Evolutionary conservation across 2,113 vertebrate genomes (phyloP), one percentile per base, ranked within the genome.

Genomic region (Octodon degus): DNA sequence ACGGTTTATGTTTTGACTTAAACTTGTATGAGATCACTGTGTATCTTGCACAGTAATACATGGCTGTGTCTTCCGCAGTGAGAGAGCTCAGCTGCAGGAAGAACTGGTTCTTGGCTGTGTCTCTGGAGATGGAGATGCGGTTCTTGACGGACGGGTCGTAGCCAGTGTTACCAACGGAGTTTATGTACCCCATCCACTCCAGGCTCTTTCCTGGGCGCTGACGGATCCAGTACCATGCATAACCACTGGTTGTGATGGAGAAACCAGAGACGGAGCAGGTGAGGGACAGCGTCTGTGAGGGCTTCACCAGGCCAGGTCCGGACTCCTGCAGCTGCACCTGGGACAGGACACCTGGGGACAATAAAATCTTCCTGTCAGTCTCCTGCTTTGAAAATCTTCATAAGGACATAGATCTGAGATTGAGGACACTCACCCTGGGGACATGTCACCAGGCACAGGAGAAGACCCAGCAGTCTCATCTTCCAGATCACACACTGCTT

Each of bases 141-240:
- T 14, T 68, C 67, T 68, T 34, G 32, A 68, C 14, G 32, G 67
- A 68, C 16, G 6, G 16, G 67, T 12, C n/a, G 16, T 68, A 68
- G 2, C 1, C 2, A n/a, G 67, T 68, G 67, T 14, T 19, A 19
- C 34, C 67, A n/a, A 2, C 2, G 11, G n/a, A 68, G 1, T 1
- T 32, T n/a, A 68, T 17, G 34, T n/a, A n/a, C 14, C 34, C 32
- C 67, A 68, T 68, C 14, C 13, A 68, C 32, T 68, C 67, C 16
- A 19, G 67, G 67, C 16, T n/a, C 16, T 68, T 68, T n/a, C 67
- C 67, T 68, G 67, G 67, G 1, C 2, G 32, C 6, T 68, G 67
- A 34, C 34, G 16, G 67, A n/a, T 68, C 67, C 67, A 68, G 67
- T 14, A n/a, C 67, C 67, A 68, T 0, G 0, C 1, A 8, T 68